Evolutionary conservation across 2,888 invertebrate species (phyloP), one percentile per base, ranked within the genome.

Genomic region (Xanthorhoe designata): DNA sequence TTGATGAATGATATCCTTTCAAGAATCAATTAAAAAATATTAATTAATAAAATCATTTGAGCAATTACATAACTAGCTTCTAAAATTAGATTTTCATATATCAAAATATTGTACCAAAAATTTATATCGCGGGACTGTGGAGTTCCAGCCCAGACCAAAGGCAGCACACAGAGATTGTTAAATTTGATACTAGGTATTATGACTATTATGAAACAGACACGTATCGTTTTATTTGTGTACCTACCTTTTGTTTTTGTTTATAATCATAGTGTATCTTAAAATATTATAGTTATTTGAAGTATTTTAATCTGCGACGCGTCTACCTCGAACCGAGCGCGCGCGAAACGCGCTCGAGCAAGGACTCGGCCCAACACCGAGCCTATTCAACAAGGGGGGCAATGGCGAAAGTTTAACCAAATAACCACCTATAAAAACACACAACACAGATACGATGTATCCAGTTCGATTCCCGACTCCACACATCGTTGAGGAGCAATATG

Each of bases 361-460:
- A 92, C 89, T 86, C 78, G 69, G 77, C 77, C 82, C 74, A 83
- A 81, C 83, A 86, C 88, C 86, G 84, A 32, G 32, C 32, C 32
- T 32, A 82, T 82, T 24, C 24, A 24, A 75, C 83, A 83, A 89
- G 84, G 86, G 86, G 91, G 91, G 92, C 90, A 81, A 78, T 85
- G 86, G 92, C 92, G 92, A 93, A 93, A 93, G 92, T 92, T 83
- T 85, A 81, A 82, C 90, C 88, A 88, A 91, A 92, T 89, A 92
- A 87, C 88, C 89, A 91, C 88, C 90, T 93, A 93, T 93, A 93
- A 90, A 93, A 89, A 91, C 91, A 84, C 89, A 86, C 85, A 84
- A 82, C 91, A 82, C 87, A 74, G 79, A 76, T 75, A 78, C 75
- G 81, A 77, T 75, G 85, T 86, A 93, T 92, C 93, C 92, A 93